Conservation (phyloP, 2,888 invertebrate species). For the Latheticus oryzae region DNA sequence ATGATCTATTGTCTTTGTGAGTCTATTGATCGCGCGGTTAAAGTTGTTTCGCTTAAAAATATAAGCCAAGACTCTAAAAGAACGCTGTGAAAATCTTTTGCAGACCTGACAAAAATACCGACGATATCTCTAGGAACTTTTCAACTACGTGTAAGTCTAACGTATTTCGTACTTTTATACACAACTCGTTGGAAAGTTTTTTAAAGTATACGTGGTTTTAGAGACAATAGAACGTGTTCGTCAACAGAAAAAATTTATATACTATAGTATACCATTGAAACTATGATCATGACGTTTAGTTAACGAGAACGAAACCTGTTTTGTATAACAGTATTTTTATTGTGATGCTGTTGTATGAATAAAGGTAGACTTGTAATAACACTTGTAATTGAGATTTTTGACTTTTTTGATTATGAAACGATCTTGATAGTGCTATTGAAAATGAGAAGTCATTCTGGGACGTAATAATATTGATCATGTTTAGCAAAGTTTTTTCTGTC, state of each 20-base stretch:
- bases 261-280: not conserved
- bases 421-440: too few species aligned
- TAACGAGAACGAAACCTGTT: not conserved
- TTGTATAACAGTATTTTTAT: not conserved
- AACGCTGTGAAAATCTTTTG: conserved; percentile 9
- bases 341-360: too few species aligned
- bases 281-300: too few species aligned
- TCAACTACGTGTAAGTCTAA: conserved; percentile 9
- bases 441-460: not conserved
- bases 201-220: conserved; percentile 4
- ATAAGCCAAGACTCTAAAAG: not conserved
- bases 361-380: too few species aligned
- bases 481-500: not conserved
- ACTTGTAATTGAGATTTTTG: too few species aligned
- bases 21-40: not conserved
- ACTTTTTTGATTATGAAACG: too few species aligned
- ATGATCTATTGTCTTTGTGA: not conserved
- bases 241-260: conserved; percentile 1
- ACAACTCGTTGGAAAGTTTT: conserved; percentile 2
- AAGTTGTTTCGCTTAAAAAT: not conserved
- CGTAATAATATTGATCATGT: too few species aligned
- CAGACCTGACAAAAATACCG: conserved; percentile 8
- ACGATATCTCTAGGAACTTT: conserved; percentile 6
- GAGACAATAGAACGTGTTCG: not conserved
- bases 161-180: conserved; percentile 5